Evolutionary conservation across 2,797 vertebrate genomes (phyloP), one percentile per base, ranked within the genome.

Genomic region (Gallinago stenura): DNA sequence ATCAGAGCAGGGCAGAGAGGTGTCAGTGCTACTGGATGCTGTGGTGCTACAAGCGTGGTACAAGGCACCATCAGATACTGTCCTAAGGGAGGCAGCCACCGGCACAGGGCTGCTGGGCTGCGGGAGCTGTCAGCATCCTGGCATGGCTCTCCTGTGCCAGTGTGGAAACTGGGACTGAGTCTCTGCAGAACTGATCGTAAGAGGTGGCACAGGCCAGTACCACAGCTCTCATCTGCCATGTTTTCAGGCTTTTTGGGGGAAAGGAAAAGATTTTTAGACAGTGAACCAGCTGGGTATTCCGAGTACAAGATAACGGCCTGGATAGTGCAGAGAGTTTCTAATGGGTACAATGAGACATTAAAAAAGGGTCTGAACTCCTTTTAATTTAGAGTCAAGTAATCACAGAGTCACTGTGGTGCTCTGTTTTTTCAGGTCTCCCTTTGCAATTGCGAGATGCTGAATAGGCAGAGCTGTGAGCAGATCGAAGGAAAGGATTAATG

Each of bases 21-120:
- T 61, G 50, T 39, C 48, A 12, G 51, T 83, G 77, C 53, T 58
- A 6, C 7, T 16, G 17, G 31, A 12, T 31, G 12, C 56, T 17
- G 25, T 10, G 17, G 35, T 28, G 65, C 65, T 30, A 3, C 33
- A 13, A 10, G 24, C 12, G 13, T 4, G 15, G 41, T 12, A 1
- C 15, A 6, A 26, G 61, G 61, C 30, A 2, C 45, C 54, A 41
- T 45, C 45, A 31, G 22, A 6, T 2, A 1, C 15, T 64, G 53
- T 14, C 2, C 35, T 48, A 46, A 2, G 39, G 15, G 6, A n/a
- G 78, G 41, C 10, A 3, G 51, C 30, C 20, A 3, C 1, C 0
- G 77, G 8, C 33, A 3, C 7, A 4, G 15, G 46, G 46, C 46
- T 46, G 45, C 45, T 6, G 45, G 16, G 24, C 46, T 39, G 14